Evolutionary conservation across 2,797 vertebrate species (phyloP).

Genomic region (Anabas testudineus): DNA sequence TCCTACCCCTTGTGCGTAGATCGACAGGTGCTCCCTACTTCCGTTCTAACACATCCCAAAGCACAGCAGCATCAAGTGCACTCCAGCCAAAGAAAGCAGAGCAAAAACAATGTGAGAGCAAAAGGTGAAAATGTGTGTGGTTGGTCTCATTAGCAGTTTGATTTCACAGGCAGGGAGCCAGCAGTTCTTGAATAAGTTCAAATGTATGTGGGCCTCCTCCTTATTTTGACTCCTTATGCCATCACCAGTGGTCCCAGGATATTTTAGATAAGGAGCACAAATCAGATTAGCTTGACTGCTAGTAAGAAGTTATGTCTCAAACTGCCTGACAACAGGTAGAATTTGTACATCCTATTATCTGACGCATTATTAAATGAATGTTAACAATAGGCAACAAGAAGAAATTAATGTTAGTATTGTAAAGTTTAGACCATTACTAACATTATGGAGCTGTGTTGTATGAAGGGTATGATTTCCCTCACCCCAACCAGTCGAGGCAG

Average conservation of each 20-base stretch:
- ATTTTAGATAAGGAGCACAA: slow-evolving; percentile 10
- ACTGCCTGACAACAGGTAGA: not conserved
- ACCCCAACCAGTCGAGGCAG: too few relatives aligned
- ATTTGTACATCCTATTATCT: not conserved
- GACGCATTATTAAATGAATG: not conserved
- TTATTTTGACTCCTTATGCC: not conserved
- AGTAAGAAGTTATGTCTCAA: not conserved
- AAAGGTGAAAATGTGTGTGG: slow-evolving; percentile 57
- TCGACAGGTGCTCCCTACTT: slow-evolving; percentile 79
- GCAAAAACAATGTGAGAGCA: slow-evolving; percentile 57
- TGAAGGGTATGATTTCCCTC: too few relatives aligned
- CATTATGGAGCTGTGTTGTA: too few relatives aligned
- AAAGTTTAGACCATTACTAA: too few relatives aligned
- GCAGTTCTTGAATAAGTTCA: not conserved
- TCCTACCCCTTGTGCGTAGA: slow-evolving; percentile 70
- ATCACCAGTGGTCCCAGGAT: not conserved
- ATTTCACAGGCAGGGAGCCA: slow-evolving; percentile 15
- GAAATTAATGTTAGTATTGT: too few relatives aligned
- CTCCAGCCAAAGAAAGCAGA: slow-evolving; percentile 75
- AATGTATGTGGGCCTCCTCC: not conserved
- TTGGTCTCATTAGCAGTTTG: slow-evolving; percentile 9
- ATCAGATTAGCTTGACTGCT: not conserved
- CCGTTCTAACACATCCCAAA: slow-evolving; percentile 73
- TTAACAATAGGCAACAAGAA: too few relatives aligned
- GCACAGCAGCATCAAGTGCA: slow-evolving; percentile 45